Percentiles rank a stretch among this genome's conserved stretches.
These are phyloP conservation scores for Rhynchophorus ferrugineus DNA, from an alignment of 1,140 invertebrate genomes.

Conservation along the genomic window DNA sequence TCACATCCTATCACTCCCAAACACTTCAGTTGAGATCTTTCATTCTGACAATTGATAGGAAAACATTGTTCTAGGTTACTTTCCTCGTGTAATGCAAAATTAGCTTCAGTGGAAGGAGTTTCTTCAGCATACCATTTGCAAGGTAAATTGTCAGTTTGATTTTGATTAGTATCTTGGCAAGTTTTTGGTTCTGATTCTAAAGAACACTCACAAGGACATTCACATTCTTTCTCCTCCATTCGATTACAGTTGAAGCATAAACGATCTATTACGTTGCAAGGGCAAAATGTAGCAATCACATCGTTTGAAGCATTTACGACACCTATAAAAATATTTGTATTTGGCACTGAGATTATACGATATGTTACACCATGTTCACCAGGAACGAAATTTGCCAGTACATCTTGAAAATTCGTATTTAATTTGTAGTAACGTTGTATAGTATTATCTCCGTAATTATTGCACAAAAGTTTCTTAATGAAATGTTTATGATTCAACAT, in stretches of 20 bases:
- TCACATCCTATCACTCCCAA: conserved; percentile 81
- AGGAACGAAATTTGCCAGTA: conserved; percentile 75
- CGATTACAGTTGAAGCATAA: conserved; percentile 86
- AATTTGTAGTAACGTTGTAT: conserved; percentile 74
- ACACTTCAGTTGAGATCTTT: conserved; percentile 65
- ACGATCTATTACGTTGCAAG: conserved; percentile 83
- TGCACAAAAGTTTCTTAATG: conserved; percentile 76
- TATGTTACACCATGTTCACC: conserved; percentile 88
- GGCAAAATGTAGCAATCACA: conserved; percentile 75
- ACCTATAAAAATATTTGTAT: conserved; percentile 82
- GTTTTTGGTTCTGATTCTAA: conserved; percentile 48
- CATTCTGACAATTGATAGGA: conserved; percentile 73
- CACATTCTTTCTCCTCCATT: conserved; percentile 91
- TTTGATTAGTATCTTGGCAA: conserved; percentile 15
- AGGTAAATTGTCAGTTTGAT: conserved; percentile 22
- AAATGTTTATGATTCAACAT: conserved; percentile 77
- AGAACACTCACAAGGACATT: conserved; percentile 91
- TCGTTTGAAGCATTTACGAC: conserved; percentile 82
- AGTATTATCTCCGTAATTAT: conserved; percentile 67
- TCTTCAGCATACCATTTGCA: conserved; percentile 21
- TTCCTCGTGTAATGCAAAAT: conserved; percentile 44
- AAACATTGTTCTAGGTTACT: conserved; percentile 54
- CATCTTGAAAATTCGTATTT: conserved; percentile 67
- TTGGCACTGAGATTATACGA: conserved; percentile 69
- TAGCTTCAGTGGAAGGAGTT: conserved; percentile 30